Conservation (phyloP, 2,797 vertebrate species). For the Enteromius viviparus region DNA sequence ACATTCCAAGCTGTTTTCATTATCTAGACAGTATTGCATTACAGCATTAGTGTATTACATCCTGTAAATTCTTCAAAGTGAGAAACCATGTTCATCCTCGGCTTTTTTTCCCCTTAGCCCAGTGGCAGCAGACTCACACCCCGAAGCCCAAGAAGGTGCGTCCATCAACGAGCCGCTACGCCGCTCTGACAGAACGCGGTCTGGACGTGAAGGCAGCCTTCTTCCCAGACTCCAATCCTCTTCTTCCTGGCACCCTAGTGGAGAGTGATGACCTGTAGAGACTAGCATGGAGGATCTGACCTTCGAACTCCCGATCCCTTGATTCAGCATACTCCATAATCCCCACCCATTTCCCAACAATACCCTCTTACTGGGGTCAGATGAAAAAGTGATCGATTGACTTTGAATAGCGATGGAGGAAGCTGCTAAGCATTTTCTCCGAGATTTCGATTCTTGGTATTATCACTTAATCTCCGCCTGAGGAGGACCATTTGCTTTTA, state of each 20-base stretch:
- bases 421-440: constrained; percentile 7
- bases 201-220: constrained; percentile 98
- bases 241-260: constrained; percentile 86
- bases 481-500: constrained; percentile 5
- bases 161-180: constrained; percentile 94
- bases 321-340: constrained; percentile 35
- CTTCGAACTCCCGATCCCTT: constrained; percentile 35
- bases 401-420: constrained; percentile 3
- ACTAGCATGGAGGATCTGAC: constrained; percentile 15
- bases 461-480: constrained; percentile 7
- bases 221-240: constrained; percentile 92
- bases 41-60: background rate
- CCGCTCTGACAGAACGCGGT: constrained; percentile 94
- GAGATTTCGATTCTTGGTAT: constrained; percentile 8
- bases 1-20: background rate
- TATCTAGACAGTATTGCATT: background rate
- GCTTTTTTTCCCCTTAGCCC: constrained; percentile 75
- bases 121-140: constrained; percentile 93
- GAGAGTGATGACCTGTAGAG: constrained; percentile 96
- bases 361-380: background rate
- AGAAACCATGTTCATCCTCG: background rate
- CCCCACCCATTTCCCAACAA: constrained; percentile 29
- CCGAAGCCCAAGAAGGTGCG: constrained; percentile 94
- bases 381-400: constrained; percentile 29
- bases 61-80: background rate